A percentile compares a stretch with the other conserved stretches of the same genome.
Conservation (phyloP, 2,888 invertebrate species). For the Polydrusus tereticollis region DNA sequence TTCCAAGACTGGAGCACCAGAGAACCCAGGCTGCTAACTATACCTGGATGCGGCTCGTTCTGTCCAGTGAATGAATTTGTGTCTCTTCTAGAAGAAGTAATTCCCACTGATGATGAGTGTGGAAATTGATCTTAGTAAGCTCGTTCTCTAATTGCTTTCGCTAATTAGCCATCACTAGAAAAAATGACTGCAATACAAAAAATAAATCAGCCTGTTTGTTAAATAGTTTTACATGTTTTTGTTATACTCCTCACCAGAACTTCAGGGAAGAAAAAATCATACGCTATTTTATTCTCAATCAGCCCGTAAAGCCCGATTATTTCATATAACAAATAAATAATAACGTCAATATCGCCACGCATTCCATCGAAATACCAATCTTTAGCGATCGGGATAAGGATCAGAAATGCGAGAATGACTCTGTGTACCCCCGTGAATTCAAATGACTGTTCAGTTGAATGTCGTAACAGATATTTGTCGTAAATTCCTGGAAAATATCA, state of each 20-base stretch:
- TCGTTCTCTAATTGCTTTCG: no score
- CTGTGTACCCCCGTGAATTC: constrained; percentile 27
- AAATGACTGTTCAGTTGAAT: constrained; percentile 29
- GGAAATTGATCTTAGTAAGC: no score
- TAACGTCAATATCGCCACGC: neutral
- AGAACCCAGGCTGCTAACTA: constrained; percentile 30
- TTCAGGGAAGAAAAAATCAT: no score
- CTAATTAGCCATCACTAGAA: no score
- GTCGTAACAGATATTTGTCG: constrained; percentile 49
- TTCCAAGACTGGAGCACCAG: constrained; percentile 52
- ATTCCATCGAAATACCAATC: neutral
- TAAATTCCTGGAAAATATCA: constrained; percentile 64
- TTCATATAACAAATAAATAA: neutral
- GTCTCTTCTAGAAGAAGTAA: constrained; percentile 19
- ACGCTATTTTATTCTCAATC: no score
- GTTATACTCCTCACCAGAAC: no score
- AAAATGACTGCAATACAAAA: no score
- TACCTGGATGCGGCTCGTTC: constrained; percentile 35
- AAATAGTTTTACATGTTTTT: no score
- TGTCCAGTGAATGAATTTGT: constrained; percentile 32
- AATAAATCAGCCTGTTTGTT: no score
- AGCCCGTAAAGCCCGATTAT: no score
- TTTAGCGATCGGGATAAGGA: constrained; percentile 12
- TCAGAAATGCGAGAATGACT: constrained; percentile 32
- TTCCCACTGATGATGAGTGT: constrained; percentile 20